phyloP scores from a whole-genome alignment of 2,888 invertebrate species.

The Drosophila acutilabella region DNA sequence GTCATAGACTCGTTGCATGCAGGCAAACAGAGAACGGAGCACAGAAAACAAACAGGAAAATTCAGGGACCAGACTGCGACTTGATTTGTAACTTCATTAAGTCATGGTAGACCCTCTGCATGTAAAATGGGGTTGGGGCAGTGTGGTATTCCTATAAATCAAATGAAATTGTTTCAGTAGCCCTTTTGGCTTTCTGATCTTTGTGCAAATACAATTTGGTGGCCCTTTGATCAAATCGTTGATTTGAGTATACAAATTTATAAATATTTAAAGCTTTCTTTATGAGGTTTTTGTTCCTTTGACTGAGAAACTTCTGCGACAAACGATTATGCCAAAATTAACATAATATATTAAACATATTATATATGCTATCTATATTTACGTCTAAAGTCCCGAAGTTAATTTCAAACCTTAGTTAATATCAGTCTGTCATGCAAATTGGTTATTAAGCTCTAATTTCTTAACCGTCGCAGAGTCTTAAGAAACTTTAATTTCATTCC shows the following conservation, averaged over 20 bases:
- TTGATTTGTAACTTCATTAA: slow-evolving; percentile 79
- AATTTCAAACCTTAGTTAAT: slow-evolving; percentile 39
- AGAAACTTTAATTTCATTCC: slow-evolving; percentile 23
- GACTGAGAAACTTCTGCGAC: slow-evolving; percentile 4
- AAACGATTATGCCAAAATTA: slow-evolving; percentile 5
- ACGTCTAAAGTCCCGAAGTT: slow-evolving; percentile 6
- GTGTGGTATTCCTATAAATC: slow-evolving; percentile 49
- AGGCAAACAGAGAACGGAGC: slow-evolving; percentile 21
- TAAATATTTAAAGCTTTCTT: neutral
- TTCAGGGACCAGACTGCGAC: slow-evolving; percentile 55
- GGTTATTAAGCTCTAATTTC: slow-evolving; percentile 58
- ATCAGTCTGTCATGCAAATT: slow-evolving; percentile 61
- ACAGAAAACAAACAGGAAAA: slow-evolving; percentile 34
- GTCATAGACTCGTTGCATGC: slow-evolving; percentile 73
- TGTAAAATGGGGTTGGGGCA: neutral
- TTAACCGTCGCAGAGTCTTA: slow-evolving; percentile 49
- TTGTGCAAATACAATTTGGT: slow-evolving; percentile 37
- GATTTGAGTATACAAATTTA: neutral
- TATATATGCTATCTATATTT: neutral
- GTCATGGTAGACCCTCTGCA: slow-evolving; percentile 45
- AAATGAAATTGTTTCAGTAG: slow-evolving; percentile 45
- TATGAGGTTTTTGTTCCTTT: neutral
- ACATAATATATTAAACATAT: neutral
- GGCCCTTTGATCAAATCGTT: slow-evolving; percentile 55
- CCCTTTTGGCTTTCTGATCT: slow-evolving; percentile 20